Base-by-base conservation (phyloP, 1,140 invertebrate species). In the Calephelis virginiensis region DNA sequence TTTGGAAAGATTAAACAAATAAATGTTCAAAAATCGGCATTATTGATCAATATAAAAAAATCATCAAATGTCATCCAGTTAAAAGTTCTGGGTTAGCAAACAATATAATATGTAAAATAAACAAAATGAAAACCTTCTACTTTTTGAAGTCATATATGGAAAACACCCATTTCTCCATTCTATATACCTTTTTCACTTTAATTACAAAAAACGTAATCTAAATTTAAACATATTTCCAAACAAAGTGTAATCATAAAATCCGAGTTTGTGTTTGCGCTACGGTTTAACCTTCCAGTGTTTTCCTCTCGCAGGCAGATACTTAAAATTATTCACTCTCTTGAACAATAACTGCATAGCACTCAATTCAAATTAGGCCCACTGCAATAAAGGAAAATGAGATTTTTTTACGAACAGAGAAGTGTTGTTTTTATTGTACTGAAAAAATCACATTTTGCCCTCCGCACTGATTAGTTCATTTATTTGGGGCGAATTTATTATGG, bases 331-430 rank as follows among this genome's bases (percentile, higher is more conserved):
- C 87, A 83, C 84, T 85, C 86, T 82, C 82, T 88, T 89, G 86
- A 89, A 76, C 86, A 86, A 86, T 90, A 90, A 90, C 88, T 88
- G 88, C 86, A 90, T 83, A 80, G 77, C 85, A 88, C 86, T 90
- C 84, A 83, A 90, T 89, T 89, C 84, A 89, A 90, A 90, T 90
- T 90, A 90, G 84, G 76, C 78, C 66, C 71, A 77, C 71, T 83
- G 88, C 85, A 90, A 89, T 90, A 90, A 90, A 90, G 78, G 81
- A 80, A 84, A 88, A 90, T 89, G 88, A 90, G 88, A 77, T 86
- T 90, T 87, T 84, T 89, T 89, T 88, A 86, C 81, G 80, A 82
- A 85, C 69, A 75, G 82, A 74, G 74, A 86, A 85, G 82, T 82
- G 83, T 88, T 88, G 85, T 85, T 90, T 90, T 90, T 89, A 90